Conservation (phyloP, 37 sponge, comb jelly and placozoan species). For the Hexactinellida sp. region DNA sequence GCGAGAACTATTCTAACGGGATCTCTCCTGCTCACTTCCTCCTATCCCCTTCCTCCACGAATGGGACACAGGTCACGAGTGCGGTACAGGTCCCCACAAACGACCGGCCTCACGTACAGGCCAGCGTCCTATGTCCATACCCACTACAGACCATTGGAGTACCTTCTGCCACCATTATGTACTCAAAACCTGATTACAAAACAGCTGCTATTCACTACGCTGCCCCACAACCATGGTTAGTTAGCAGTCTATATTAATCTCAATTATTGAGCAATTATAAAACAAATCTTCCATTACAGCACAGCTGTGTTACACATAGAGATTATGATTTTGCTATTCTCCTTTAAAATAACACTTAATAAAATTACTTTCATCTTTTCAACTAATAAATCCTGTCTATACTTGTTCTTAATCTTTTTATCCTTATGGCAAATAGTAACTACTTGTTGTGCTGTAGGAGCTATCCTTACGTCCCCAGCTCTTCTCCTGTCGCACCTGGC, state of each 20-base stretch:
- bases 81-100: neutral
- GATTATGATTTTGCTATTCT: too few relatives aligned
- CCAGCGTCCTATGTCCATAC: neutral
- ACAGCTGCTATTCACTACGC: neutral
- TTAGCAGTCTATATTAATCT: neutral
- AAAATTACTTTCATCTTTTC: too few relatives aligned
- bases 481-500: neutral
- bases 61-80: neutral
- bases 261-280: too few relatives aligned
- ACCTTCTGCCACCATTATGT: neutral
- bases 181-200: slow-evolving; percentile 10
- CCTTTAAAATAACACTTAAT: too few relatives aligned
- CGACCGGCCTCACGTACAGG: neutral
- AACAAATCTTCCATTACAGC: too few relatives aligned
- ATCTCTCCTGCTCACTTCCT: neutral
- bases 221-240: neutral
- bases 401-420: too few relatives aligned
- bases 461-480: neutral
- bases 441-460: too few relatives aligned
- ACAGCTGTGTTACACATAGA: too few relatives aligned
- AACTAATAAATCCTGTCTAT: too few relatives aligned
- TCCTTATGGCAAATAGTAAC: too few relatives aligned
- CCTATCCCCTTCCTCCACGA: neutral
- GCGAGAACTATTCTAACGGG: neutral
- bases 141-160: neutral